A percentile compares a stretch with the other conserved stretches of the same genome.
Evolutionary conservation across 2,888 invertebrate genomes (phyloP).

Genomic region (Drosophila imparisetae): DNA sequence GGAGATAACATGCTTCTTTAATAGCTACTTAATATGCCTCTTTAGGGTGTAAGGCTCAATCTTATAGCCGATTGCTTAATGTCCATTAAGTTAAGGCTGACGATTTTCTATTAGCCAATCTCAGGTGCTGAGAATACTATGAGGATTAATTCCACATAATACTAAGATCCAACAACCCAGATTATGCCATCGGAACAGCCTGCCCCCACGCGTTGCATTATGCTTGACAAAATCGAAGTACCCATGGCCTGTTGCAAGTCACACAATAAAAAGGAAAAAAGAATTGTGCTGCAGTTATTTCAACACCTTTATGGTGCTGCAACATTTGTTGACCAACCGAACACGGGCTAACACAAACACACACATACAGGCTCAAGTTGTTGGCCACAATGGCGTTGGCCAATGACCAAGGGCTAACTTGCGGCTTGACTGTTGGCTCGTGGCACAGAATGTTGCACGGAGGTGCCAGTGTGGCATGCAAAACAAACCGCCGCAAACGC

Average conservation of each 20-base stretch:
- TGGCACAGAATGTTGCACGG: constrained; percentile 29
- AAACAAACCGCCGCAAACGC: constrained; percentile 68
- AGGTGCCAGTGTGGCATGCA: constrained; percentile 67
- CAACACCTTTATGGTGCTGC: constrained; percentile 72
- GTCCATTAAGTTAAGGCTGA: background rate
- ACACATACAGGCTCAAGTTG: constrained; percentile 18
- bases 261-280: constrained; percentile 21
- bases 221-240: background rate
- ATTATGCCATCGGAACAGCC: background rate
- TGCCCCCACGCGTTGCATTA: background rate
- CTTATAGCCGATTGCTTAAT: background rate
- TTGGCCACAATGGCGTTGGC: constrained; percentile 59
- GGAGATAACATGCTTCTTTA: background rate
- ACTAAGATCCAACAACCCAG: background rate
- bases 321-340: constrained; percentile 55
- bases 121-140: background rate
- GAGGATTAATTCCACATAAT: background rate
- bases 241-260: background rate
- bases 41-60: background rate
- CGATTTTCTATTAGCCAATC: background rate
- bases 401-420: constrained; percentile 53
- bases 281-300: constrained; percentile 69
- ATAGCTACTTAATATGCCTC: background rate
- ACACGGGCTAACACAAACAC: constrained; percentile 23
- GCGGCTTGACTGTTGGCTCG: constrained; percentile 7